Conservation (phyloP, 2,113 vertebrate genomes). For the Ondatra zibethicus region DNA sequence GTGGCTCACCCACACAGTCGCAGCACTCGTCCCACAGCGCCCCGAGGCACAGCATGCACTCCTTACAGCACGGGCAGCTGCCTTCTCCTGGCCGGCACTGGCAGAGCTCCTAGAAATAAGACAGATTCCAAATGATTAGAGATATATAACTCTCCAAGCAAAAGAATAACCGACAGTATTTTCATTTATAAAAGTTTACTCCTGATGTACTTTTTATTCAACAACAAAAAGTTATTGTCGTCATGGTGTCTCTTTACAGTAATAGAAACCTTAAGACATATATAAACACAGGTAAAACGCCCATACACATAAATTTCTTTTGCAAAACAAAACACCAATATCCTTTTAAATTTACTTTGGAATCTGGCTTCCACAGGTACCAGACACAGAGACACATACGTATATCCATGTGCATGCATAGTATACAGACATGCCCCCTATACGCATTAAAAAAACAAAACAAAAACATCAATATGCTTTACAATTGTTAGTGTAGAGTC, state of each 20-base stretch:
- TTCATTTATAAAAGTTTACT: conserved; percentile 29
- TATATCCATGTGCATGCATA: too few species aligned
- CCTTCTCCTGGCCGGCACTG: conserved; percentile 97
- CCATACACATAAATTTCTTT: not conserved
- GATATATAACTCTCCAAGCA: not conserved
- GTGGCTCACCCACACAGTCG: conserved; percentile 97
- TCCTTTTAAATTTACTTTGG: not conserved
- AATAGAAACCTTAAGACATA: not conserved
- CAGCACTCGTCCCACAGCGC: conserved; percentile 99
- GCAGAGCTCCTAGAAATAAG: conserved; percentile 93
- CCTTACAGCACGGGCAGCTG: conserved; percentile 99
- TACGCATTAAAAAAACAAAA: too few species aligned
- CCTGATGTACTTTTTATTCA: not conserved
- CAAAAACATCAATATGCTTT: not conserved
- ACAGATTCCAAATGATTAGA: conserved; percentile 21
- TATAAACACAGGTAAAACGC: not conserved
- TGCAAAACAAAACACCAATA: not conserved
- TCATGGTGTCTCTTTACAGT: too few species aligned
- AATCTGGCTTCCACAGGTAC: not conserved
- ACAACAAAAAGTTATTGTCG: not conserved
- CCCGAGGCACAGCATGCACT: conserved; percentile 98
- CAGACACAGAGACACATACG: not conserved
- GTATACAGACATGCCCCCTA: too few species aligned
- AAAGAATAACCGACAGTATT: not conserved
- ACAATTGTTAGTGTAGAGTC: not conserved